Evolutionary conservation across 2,797 vertebrate species (phyloP).

Genomic region (Sphenopsis melanotis): DNA sequence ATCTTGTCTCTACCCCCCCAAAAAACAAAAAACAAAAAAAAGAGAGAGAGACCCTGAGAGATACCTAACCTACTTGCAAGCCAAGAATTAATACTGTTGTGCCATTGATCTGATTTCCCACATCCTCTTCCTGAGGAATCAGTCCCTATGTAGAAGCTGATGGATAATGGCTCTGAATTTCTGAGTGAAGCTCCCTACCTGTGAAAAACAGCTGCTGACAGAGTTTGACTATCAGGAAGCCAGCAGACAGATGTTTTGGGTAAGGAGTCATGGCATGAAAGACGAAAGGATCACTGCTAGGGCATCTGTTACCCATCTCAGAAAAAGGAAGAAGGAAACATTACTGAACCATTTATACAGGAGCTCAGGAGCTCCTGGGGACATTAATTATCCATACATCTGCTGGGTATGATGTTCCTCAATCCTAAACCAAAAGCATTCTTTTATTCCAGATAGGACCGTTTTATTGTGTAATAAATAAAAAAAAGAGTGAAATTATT

Average conservation of each 20-base stretch:
- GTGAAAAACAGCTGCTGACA: background rate
- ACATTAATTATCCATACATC: background rate
- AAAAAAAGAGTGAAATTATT: background rate
- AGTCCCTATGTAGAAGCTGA: background rate
- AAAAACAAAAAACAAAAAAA: background rate
- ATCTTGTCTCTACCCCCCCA: fast-evolving
- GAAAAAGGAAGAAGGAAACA: background rate
- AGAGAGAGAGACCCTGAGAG: background rate
- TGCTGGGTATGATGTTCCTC: background rate
- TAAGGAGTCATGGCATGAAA: background rate
- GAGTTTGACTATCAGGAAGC: background rate
- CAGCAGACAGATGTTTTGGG: background rate
- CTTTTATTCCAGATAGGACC: background rate
- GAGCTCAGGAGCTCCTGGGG: background rate
- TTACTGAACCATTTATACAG: background rate
- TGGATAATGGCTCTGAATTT: background rate
- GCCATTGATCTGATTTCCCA: background rate
- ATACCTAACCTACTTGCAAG: background rate
- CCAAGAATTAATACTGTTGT: background rate
- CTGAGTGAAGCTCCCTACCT: background rate
- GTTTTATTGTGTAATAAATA: background rate
- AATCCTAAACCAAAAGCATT: background rate
- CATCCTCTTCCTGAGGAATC: background rate
- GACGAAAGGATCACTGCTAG: background rate
- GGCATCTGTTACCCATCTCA: constrained; percentile 1